Conservation (phyloP, 2,888 invertebrate genomes). For the Lamproptera curius region DNA sequence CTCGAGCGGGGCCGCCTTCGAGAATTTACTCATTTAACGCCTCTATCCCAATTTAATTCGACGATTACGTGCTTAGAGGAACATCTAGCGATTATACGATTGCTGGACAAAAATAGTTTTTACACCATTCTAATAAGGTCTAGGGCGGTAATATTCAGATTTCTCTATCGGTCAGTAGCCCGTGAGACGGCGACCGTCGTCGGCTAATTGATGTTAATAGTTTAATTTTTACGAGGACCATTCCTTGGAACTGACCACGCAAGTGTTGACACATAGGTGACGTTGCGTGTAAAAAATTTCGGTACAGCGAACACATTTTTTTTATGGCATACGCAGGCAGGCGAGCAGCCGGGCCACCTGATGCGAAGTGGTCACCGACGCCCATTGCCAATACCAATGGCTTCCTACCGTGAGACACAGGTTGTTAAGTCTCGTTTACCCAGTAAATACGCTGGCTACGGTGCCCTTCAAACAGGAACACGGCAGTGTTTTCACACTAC, state of each 20-base stretch:
- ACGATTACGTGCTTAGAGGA: constrained; percentile 43
- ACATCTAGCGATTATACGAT: constrained; percentile 19
- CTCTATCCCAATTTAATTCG: constrained; percentile 48
- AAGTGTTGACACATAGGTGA: constrained; percentile 12
- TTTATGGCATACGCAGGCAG: background rate
- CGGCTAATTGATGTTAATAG: constrained; percentile 60
- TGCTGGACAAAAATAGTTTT: constrained; percentile 4
- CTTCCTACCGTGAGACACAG: too few relatives aligned
- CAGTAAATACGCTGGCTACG: too few relatives aligned
- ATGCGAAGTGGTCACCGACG: too few relatives aligned
- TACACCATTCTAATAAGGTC: background rate
- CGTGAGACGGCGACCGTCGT: constrained; percentile 16
- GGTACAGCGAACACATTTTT: background rate
- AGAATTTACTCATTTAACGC: constrained; percentile 51
- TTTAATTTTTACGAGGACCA: constrained; percentile 53
- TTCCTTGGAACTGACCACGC: constrained; percentile 30
- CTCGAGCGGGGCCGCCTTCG: constrained; percentile 34
- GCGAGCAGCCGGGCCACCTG: too few relatives aligned
- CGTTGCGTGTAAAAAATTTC: constrained; percentile 15
- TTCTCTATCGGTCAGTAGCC: constrained; percentile 35
- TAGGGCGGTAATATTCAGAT: background rate
- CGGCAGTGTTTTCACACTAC: too few relatives aligned
- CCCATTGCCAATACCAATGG: too few relatives aligned
- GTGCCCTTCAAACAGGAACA: too few relatives aligned
- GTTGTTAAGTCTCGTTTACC: too few relatives aligned